These are phyloP conservation scores for Zootoca vivipara DNA, from an alignment of 2,113 vertebrate genomes.

Conservation along the genomic window DNA sequence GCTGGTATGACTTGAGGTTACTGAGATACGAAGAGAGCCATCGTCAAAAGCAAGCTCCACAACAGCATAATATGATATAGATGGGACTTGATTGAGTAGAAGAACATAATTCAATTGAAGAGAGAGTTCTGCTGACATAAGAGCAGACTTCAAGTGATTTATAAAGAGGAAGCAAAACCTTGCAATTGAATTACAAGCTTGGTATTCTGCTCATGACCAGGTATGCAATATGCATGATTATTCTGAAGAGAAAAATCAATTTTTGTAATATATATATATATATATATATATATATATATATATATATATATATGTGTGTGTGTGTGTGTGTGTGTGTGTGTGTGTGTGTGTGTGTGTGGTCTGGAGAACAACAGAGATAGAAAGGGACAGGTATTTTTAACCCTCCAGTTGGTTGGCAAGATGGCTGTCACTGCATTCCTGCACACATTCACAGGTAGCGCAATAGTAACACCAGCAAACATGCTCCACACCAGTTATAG, in stretches of 20 bases:
- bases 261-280: neutral
- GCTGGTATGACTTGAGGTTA: neutral
- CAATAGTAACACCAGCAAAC: neutral
- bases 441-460: neutral
- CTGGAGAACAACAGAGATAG: neutral
- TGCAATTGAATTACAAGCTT: conserved; percentile 50
- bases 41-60: conserved; percentile 1
- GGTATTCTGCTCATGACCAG: conserved; percentile 31
- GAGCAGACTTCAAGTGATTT: conserved; percentile 56
- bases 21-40: conserved; percentile 6
- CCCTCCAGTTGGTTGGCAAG: neutral
- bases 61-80: conserved; percentile 53
- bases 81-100: conserved; percentile 56
- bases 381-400: neutral
- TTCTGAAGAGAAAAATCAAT: conserved; percentile 1
- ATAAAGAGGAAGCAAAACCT: conserved; percentile 46
- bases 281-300: too few species aligned
- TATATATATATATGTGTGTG: neutral
- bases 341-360: too few species aligned
- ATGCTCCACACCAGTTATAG: neutral
- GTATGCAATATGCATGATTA: conserved; percentile 36
- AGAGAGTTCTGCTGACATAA: conserved; percentile 60
- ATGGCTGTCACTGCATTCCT: neutral
- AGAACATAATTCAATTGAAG: conserved; percentile 50
- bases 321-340: too few species aligned